phyloP scores from a whole-genome alignment of 2,113 vertebrate genomes.

The Mungos mungo region DNA sequence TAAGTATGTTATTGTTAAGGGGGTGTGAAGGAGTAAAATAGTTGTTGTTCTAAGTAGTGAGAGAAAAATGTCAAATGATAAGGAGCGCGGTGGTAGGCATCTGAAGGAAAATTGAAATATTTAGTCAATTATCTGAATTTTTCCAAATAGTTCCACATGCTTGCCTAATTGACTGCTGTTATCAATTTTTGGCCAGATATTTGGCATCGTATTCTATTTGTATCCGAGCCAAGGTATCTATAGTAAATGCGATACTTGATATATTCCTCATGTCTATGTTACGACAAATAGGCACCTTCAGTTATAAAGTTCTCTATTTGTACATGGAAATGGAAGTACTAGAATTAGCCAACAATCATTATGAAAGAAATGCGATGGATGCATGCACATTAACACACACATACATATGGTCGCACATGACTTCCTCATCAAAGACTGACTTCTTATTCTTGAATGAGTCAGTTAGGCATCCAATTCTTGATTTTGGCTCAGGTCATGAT shows the following conservation, averaged over 20 bases:
- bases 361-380: neutral
- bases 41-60: conserved; percentile 20
- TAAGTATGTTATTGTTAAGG: neutral
- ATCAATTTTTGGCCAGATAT: conserved; percentile 40
- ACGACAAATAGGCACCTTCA: neutral
- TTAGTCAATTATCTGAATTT: conserved; percentile 59
- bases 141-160: conserved; percentile 57
- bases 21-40: conserved; percentile 49
- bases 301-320: neutral
- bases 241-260: conserved; percentile 19
- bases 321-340: neutral
- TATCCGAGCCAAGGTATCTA: conserved; percentile 38
- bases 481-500: too few relatives aligned
- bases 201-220: conserved; percentile 31
- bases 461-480: too few relatives aligned
- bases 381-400: neutral
- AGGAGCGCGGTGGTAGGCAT: neutral
- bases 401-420: neutral
- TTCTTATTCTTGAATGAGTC: conserved; percentile 20
- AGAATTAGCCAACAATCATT: neutral
- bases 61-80: conserved; percentile 46
- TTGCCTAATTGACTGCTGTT: conserved; percentile 36
- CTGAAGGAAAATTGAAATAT: conserved; percentile 54
- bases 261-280: neutral
- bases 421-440: neutral